A percentile compares a stretch with the other conserved stretches of the same genome.
Conservation (phyloP, 2,113 vertebrate species). For the Myanophis thanlyinensis region DNA sequence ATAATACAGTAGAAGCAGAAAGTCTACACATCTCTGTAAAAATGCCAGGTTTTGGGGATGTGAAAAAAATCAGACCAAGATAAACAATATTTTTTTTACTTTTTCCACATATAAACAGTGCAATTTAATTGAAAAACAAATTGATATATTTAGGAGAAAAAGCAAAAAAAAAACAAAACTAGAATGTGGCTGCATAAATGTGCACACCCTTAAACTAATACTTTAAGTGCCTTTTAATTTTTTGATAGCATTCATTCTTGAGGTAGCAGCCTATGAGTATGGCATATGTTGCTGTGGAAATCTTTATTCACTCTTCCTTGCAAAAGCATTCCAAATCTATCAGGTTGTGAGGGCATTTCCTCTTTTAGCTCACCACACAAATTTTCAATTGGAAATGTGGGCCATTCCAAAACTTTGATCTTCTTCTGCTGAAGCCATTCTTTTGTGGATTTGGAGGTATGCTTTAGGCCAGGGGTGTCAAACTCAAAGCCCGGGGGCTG, state of each 20-base stretch:
- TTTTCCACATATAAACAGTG: not conserved
- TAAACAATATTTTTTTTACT: too few relatives aligned
- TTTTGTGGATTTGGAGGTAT: not conserved
- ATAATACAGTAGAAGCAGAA: not conserved
- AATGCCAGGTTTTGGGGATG: not conserved
- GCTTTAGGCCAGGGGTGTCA: too few relatives aligned
- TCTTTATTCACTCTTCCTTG: not conserved
- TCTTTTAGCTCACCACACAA: not conserved
- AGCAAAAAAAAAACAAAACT: not conserved
- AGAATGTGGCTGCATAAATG: not conserved
- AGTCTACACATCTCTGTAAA: not conserved
- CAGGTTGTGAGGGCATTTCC: not conserved
- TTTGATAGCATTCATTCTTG: not conserved
- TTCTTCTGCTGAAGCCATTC: too few relatives aligned
- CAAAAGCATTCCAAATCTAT: not conserved
- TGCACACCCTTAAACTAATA: not conserved
- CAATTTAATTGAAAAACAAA: not conserved
- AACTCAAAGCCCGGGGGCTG: too few relatives aligned
- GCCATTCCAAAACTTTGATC: too few relatives aligned
- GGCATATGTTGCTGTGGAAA: not conserved
- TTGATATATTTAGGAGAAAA: not conserved
- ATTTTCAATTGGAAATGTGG: not conserved
- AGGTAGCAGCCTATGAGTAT: not conserved
- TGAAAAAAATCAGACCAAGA: not conserved
- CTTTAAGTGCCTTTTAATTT: not conserved